A percentile compares a stretch with the other conserved stretches of the same genome.
These are phyloP conservation scores for Drosophila histrio DNA, from an alignment of 2,888 invertebrate genomes.

Conservation along the genomic window DNA sequence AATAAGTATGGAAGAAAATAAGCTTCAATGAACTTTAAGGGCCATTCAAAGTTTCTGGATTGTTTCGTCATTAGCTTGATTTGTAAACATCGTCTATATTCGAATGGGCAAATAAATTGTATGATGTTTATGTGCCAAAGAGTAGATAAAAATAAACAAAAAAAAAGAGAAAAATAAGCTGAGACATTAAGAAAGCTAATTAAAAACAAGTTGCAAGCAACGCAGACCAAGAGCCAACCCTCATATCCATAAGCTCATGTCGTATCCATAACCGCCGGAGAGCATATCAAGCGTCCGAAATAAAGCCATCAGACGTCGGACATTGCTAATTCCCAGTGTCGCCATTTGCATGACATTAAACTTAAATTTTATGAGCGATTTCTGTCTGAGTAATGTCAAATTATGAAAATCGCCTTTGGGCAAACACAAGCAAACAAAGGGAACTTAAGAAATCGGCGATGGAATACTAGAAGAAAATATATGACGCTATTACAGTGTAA, in stretches of 20 bases:
- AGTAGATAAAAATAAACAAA: slow-evolving; percentile 40
- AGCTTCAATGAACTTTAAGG: neutral
- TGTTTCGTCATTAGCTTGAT: slow-evolving; percentile 9
- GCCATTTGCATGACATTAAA: slow-evolving; percentile 73
- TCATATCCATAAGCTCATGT: slow-evolving; percentile 19
- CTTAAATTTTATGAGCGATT: slow-evolving; percentile 68
- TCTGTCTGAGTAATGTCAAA: slow-evolving; percentile 56
- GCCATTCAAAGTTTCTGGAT: slow-evolving; percentile 13
- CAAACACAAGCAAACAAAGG: slow-evolving; percentile 27
- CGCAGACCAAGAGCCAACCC: slow-evolving; percentile 10
- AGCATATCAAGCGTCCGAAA: slow-evolving; percentile 47
- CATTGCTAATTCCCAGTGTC: slow-evolving; percentile 69
- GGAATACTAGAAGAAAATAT: slow-evolving; percentile 3
- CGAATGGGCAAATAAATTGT: slow-evolving; percentile 21
- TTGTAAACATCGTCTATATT: slow-evolving; percentile 30
- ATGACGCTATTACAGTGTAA: slow-evolving; percentile 16
- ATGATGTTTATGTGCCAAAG: slow-evolving; percentile 28
- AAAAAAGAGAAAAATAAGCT: slow-evolving; percentile 31
- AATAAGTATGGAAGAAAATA: neutral
- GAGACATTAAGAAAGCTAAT: slow-evolving; percentile 58
- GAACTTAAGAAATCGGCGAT: slow-evolving; percentile 41
- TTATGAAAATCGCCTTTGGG: slow-evolving; percentile 47
- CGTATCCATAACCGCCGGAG: slow-evolving; percentile 27
- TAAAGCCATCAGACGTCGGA: slow-evolving; percentile 66
- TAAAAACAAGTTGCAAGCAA: slow-evolving; percentile 52